These are phyloP conservation scores for Lutraria lutraria DNA, from an alignment of 2,888 invertebrate species.

Conservation along the genomic window DNA sequence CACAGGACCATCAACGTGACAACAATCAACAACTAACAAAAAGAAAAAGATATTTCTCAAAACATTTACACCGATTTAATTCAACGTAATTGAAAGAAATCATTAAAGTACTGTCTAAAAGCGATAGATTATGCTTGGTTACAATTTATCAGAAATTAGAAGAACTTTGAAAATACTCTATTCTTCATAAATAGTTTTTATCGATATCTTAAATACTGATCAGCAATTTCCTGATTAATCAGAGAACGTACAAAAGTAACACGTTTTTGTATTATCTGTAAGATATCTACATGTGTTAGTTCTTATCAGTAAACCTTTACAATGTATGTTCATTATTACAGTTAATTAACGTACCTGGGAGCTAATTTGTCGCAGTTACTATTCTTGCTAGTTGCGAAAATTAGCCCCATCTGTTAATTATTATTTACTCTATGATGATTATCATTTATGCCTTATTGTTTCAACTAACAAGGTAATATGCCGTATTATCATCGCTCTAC, in stretches of 20 bases:
- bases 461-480: conserved; percentile 60
- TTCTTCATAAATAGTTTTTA: neutral
- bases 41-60: neutral
- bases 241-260: neutral
- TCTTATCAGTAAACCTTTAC: neutral
- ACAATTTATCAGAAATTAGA: neutral
- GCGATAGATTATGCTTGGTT: neutral
- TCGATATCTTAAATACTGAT: neutral
- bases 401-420: conserved; percentile 28
- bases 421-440: conserved; percentile 35
- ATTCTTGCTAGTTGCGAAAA: neutral
- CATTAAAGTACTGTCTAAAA: neutral
- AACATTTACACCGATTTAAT: neutral
- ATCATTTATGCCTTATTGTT: conserved; percentile 36
- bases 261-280: conserved; percentile 10
- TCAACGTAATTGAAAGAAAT: neutral
- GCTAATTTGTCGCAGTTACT: conserved; percentile 19
- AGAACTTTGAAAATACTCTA: neutral
- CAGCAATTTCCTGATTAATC: neutral
- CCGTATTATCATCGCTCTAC: conserved; percentile 36
- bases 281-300: neutral
- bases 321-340: neutral
- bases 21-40: neutral
- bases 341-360: neutral
- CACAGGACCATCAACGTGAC: too few species aligned